Evolutionary conservation across 2,113 vertebrate genomes (phyloP).

Genomic region (Xerus inauris): DNA sequence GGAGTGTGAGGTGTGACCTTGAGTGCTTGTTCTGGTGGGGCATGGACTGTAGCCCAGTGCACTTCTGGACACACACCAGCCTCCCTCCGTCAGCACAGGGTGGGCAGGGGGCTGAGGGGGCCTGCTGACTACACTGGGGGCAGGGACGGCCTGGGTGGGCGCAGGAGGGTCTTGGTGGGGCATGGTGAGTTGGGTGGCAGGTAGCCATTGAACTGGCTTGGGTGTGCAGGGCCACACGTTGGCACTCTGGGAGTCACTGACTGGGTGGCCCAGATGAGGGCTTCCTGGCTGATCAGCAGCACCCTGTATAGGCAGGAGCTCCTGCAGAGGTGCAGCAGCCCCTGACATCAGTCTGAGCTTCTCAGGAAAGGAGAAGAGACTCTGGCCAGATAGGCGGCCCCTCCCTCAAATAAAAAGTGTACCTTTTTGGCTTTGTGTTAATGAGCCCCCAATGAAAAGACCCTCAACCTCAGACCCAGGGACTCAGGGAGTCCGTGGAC

Average conservation of each 20-base stretch:
- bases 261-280: not conserved
- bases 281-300: not conserved
- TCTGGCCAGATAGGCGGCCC: not conserved
- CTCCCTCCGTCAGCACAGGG: not conserved
- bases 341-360: not conserved
- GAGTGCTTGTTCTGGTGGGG: too few relatives aligned
- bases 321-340: not conserved
- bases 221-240: accelerated
- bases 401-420: not conserved
- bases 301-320: not conserved
- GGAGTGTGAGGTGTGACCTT: not conserved
- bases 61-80: too few relatives aligned
- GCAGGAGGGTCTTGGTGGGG: not conserved
- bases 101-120: not conserved
- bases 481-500: not conserved
- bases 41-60: not conserved
- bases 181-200: not conserved
- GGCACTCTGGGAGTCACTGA: not conserved
- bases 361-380: not conserved
- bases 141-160: not conserved
- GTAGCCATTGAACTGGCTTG: too few relatives aligned
- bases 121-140: not conserved
- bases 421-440: not conserved
- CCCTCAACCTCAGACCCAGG: not conserved
- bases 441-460: not conserved